phyloP scores from a whole-genome alignment of 2,113 vertebrate genomes.

The Abramis brama region DNA sequence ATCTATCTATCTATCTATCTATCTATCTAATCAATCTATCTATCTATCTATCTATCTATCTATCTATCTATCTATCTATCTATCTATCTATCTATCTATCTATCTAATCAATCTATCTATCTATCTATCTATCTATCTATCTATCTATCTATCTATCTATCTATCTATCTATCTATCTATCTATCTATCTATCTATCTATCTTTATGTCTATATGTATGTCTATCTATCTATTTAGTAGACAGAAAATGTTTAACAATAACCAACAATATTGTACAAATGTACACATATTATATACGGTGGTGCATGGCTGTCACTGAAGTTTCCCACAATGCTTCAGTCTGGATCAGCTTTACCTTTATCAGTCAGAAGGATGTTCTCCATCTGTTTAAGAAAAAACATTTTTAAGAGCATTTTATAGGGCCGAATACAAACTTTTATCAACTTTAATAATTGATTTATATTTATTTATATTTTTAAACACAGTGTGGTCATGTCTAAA shows the following conservation, averaged over 20 bases:
- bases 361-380: slow-evolving; percentile 93
- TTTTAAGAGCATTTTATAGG: neutral
- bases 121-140: neutral
- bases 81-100: neutral
- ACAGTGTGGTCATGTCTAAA: neutral
- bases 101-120: no score
- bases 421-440: neutral
- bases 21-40: neutral
- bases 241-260: no score
- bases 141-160: slow-evolving; percentile 5
- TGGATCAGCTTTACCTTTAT: slow-evolving; percentile 78
- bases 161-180: neutral
- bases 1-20: neutral
- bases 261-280: no score
- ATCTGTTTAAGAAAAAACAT: slow-evolving; percentile 77
- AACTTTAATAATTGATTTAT: neutral
- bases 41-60: neutral
- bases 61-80: neutral
- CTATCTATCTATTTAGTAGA: no score
- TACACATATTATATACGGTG: no score
- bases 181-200: no score
- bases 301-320: no score
- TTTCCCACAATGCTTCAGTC: no score
- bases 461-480: neutral
- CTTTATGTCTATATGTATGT: no score